Evolutionary conservation across 2,888 invertebrate species (phyloP).

Genomic region (Dinocampus coccinellae): DNA sequence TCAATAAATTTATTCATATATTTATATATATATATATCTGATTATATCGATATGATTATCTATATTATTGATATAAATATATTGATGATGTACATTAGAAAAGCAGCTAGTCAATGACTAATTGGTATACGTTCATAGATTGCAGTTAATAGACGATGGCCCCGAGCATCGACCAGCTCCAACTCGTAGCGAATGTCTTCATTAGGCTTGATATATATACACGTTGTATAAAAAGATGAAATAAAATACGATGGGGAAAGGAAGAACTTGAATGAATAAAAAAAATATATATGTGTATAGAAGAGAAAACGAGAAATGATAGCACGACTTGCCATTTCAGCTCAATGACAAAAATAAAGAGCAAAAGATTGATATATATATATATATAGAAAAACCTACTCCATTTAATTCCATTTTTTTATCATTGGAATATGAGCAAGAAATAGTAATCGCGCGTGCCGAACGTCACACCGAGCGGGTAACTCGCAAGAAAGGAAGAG

Average conservation of each 20-base stretch:
- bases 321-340: constrained; percentile 10
- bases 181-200: constrained; percentile 36
- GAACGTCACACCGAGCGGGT: constrained; percentile 28
- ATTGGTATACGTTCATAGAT: constrained; percentile 19
- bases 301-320: not conserved
- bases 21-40: not conserved
- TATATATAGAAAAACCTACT: constrained; percentile 9
- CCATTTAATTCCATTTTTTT: constrained; percentile 22
- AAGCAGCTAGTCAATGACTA: constrained; percentile 9
- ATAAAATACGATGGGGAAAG: constrained; percentile 16
- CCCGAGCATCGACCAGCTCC: constrained; percentile 12
- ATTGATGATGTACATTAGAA: not conserved
- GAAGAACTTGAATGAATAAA: not conserved
- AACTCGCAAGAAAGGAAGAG: constrained; percentile 49
- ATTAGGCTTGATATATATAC: constrained; percentile 29
- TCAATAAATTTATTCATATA: too few species aligned
- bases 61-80: not conserved
- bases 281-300: constrained; percentile 18
- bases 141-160: constrained; percentile 3
- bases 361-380: constrained; percentile 10
- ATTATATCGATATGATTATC: too few species aligned
- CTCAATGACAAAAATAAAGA: constrained; percentile 30
- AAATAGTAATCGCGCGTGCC: constrained; percentile 44
- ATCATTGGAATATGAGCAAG: constrained; percentile 30
- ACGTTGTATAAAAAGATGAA: constrained; percentile 18